A percentile compares a stretch with the other conserved stretches of the same genome.
These are phyloP conservation scores for Gouania willdenowi DNA, from an alignment of 2,797 vertebrate species.

Conservation along the genomic window DNA sequence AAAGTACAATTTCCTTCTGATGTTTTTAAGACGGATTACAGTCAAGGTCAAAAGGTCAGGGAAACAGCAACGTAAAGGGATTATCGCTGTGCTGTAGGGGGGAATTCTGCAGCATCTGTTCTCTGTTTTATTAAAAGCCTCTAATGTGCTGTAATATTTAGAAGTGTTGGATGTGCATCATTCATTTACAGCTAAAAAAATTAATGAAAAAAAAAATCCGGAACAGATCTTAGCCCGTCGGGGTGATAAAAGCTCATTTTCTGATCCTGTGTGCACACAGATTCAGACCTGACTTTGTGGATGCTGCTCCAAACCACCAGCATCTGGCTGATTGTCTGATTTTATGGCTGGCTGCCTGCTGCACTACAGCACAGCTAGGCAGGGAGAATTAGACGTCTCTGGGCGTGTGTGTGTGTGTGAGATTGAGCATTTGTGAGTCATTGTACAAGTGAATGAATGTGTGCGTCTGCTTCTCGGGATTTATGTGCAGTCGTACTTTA, in stretches of 20 bases:
- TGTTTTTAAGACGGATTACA: slow-evolving; percentile 16
- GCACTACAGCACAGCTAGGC: slow-evolving; percentile 35
- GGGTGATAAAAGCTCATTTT: slow-evolving; percentile 36
- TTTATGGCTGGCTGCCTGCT: slow-evolving; percentile 56
- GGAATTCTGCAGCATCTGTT: neutral
- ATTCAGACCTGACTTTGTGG: slow-evolving; percentile 52
- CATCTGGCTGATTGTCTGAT: slow-evolving; percentile 67
- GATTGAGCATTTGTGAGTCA: slow-evolving; percentile 18
- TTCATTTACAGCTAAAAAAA: slow-evolving; percentile 18
- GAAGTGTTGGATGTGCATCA: neutral
- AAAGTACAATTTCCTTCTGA: slow-evolving; percentile 33
- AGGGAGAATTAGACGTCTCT: slow-evolving; percentile 31
- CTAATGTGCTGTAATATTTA: too few species aligned
- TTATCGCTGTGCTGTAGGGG: neutral
- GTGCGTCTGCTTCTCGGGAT: neutral
- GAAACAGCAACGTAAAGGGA: neutral
- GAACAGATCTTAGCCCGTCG: slow-evolving; percentile 22
- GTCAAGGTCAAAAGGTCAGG: slow-evolving; percentile 32
- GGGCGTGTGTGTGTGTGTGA: slow-evolving; percentile 13
- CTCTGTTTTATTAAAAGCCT: neutral
- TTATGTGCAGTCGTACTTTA: slow-evolving; percentile 15
- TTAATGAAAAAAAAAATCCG: too few species aligned
- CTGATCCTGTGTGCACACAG: slow-evolving; percentile 13
- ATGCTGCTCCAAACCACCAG: slow-evolving; percentile 55
- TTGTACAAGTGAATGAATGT: slow-evolving; percentile 24